Evolutionary conservation across 2,113 vertebrate genomes (phyloP), one percentile per base, ranked within the genome.

Genomic region (Pitta sordida): DNA sequence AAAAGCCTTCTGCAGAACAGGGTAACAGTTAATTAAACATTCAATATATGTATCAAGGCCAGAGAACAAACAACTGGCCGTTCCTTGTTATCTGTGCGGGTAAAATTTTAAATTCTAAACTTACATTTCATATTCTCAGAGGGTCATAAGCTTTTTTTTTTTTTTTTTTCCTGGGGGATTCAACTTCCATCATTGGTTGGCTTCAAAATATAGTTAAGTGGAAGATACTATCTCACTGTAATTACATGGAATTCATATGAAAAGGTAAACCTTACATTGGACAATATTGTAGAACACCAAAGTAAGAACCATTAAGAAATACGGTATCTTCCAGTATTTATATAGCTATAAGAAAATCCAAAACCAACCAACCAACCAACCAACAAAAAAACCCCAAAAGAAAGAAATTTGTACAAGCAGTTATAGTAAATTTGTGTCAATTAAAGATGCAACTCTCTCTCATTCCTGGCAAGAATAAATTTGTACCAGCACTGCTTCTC

Each of bases 401-500:
- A 95, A 98, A 97, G 82, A 97, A 95, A 83, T 95, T 97, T 97
- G 95, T 96, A 96, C 97, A 98, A 95, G 92, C 92, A 94, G 67
- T 96, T 93, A 80, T 49, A 93, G 70, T 90, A 86, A 95, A 87
- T 96, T 90, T 91, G 43, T 97, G 97, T 97, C 96, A 95, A 83
- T 96, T 97, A 96, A 97, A 97, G 97, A 97, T 95, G 95, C 93
- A 96, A 94, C 87, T 96, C 96, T 97, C 93, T 97, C 96, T 97
- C 97, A 96, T 96, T 96, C 95, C 97, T 97, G 97, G 97, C 96
- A 98, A 98, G 97, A 97, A 97, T 97, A 96, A 97, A 98, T 81
- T 97, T 94, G 95, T 98, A 97, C 97, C 2, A 44, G 90, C 97
- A 97, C 97, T 98, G 97, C 83, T 97, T 84, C 64, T 95, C 81